A percentile compares a stretch with the other conserved stretches of the same genome.
These are phyloP conservation scores for Zosterops lateralis DNA, from an alignment of 2,113 vertebrate genomes.

Conservation along the genomic window DNA sequence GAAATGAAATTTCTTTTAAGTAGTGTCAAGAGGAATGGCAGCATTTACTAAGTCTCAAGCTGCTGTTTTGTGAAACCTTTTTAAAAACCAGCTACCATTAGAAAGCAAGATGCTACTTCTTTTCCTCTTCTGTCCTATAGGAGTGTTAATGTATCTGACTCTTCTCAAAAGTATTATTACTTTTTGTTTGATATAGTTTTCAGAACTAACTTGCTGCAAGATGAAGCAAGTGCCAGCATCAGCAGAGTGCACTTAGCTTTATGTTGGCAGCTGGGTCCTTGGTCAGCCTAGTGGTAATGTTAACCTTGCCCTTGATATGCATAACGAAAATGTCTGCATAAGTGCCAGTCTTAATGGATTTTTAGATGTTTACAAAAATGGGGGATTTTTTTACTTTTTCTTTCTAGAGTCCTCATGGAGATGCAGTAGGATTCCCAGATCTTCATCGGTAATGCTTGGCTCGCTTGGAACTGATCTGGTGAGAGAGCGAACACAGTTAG, in stretches of 20 bases:
- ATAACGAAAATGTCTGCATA: background rate
- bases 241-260: background rate
- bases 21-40: background rate
- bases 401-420: constrained; percentile 84
- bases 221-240: background rate
- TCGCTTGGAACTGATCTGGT: constrained; percentile 79
- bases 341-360: background rate
- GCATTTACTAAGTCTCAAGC: background rate
- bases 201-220: background rate
- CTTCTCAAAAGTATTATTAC: background rate
- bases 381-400: background rate
- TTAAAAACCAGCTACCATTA: background rate
- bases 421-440: constrained; percentile 81
- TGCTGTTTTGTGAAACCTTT: background rate
- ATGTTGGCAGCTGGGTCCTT: background rate
- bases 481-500: constrained; percentile 76
- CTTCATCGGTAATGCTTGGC: constrained; percentile 80
- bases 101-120: background rate
- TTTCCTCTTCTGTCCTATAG: background rate
- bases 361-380: background rate
- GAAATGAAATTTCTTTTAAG: background rate
- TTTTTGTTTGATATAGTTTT: background rate
- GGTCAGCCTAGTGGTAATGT: background rate
- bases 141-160: background rate
- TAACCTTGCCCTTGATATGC: background rate